Conservation (phyloP, 2,888 invertebrate species). For the Nineta flava region DNA sequence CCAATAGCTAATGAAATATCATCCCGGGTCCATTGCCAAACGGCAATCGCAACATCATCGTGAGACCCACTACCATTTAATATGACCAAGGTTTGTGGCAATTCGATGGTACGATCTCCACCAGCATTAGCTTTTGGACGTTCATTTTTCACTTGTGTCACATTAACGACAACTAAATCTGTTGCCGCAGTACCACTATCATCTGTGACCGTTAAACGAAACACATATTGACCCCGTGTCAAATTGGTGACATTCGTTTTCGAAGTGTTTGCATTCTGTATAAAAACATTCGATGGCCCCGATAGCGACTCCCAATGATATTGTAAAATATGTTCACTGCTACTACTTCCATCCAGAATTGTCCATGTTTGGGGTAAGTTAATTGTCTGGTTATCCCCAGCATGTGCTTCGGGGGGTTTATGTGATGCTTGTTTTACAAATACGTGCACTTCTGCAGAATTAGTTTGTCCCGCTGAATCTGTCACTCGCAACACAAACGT, state of each 20-base stretch:
- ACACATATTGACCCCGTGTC: slow-evolving; percentile 70
- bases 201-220: slow-evolving; percentile 68
- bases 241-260: slow-evolving; percentile 63
- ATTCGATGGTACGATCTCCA: slow-evolving; percentile 59
- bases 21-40: slow-evolving; percentile 71
- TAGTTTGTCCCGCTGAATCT: slow-evolving; percentile 77
- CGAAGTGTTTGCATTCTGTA: slow-evolving; percentile 22
- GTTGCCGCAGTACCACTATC: slow-evolving; percentile 68
- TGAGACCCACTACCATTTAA: slow-evolving; percentile 73
- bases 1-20: slow-evolving; percentile 69
- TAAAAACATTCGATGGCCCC: slow-evolving; percentile 44
- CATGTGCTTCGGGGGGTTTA: slow-evolving; percentile 60
- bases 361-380: slow-evolving; percentile 73
- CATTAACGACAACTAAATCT: slow-evolving; percentile 55
- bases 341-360: slow-evolving; percentile 54
- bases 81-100: slow-evolving; percentile 59
- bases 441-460: slow-evolving; percentile 76
- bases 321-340: slow-evolving; percentile 63
- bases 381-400: slow-evolving; percentile 49
- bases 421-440: slow-evolving; percentile 85
- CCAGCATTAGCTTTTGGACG: slow-evolving; percentile 81
- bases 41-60: slow-evolving; percentile 73
- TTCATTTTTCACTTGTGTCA: slow-evolving; percentile 80
- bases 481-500: slow-evolving; percentile 77
- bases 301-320: slow-evolving; percentile 74